Conservation (phyloP, 2,113 vertebrate species). For the Ramphastos sulfuratus region DNA sequence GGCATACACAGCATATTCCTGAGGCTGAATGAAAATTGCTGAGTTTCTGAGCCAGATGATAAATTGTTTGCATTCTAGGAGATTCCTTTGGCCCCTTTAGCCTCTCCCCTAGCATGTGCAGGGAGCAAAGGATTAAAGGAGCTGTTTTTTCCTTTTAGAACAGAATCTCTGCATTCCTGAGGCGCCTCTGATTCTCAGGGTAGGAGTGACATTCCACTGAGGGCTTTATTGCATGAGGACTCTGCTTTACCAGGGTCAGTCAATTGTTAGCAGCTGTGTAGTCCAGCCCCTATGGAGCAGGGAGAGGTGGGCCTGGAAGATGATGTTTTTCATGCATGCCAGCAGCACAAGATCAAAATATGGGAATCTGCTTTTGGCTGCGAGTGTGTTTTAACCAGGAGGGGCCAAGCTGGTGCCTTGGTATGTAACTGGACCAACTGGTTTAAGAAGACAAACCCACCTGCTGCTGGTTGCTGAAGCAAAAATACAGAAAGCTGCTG, state of each 20-base stretch:
- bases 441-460: not conserved
- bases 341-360: not conserved
- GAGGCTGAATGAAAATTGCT: conserved; percentile 32
- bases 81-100: conserved; percentile 6
- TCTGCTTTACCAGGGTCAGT: not conserved
- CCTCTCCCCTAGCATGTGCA: conserved; percentile 39
- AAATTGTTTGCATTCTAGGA: conserved; percentile 56
- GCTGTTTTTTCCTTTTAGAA: conserved; percentile 44
- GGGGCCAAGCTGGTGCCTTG: not conserved
- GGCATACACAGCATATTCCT: not conserved
- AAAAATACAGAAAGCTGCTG: not conserved
- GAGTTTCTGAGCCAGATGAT: conserved; percentile 50
- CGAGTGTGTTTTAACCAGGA: conserved; percentile 12
- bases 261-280: conserved; percentile 47
- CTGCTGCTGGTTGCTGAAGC: conserved; percentile 15
- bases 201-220: conserved; percentile 59
- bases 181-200: conserved; percentile 53
- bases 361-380: not conserved
- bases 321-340: not conserved
- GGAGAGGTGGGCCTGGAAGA: not conserved
- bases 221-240: conserved; percentile 28
- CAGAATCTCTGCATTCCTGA: conserved; percentile 57
- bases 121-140: conserved; percentile 49
- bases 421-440: conserved; percentile 30
- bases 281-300: not conserved